Evolutionary conservation across 2,113 vertebrate genomes (phyloP).

Genomic region (Rhinopomastus cyanomelas): DNA sequence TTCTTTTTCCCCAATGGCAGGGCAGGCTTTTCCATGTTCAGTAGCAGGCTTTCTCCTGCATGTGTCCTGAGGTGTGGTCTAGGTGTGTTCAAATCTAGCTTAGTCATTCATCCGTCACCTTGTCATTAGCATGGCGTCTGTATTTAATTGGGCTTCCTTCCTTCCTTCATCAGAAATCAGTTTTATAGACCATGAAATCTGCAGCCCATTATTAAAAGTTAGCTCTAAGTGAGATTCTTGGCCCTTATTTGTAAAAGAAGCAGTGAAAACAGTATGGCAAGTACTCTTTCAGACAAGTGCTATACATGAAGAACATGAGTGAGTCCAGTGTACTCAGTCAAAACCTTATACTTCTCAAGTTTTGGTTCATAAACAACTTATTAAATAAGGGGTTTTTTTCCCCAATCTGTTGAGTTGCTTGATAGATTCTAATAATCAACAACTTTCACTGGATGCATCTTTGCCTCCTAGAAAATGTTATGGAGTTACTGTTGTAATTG

Average conservation of each 20-base stretch:
- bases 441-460: slow-evolving; percentile 23
- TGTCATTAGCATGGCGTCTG: slow-evolving; percentile 66
- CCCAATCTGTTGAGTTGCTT: background rate
- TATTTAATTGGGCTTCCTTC: slow-evolving; percentile 66
- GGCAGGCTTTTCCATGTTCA: background rate
- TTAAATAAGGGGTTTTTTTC: background rate
- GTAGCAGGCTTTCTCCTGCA: slow-evolving; percentile 17
- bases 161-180: slow-evolving; percentile 57
- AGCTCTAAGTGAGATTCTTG: slow-evolving; percentile 17
- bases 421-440: background rate
- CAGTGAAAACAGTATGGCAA: slow-evolving; percentile 11
- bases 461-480: background rate
- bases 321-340: background rate
- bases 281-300: background rate
- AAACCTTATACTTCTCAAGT: background rate
- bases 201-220: slow-evolving; percentile 38
- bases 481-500: background rate
- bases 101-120: slow-evolving; percentile 50
- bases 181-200: slow-evolving; percentile 42
- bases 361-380: background rate
- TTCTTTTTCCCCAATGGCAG: background rate
- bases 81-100: slow-evolving; percentile 55
- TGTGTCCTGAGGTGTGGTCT: slow-evolving; percentile 46
- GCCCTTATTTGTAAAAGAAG: slow-evolving; percentile 11
- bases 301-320: background rate